Percentiles rank a stretch among this genome's conserved stretches.
These are phyloP conservation scores for Girardinichthys multiradiatus DNA, from an alignment of 2,113 vertebrate species.

Conservation along the genomic window DNA sequence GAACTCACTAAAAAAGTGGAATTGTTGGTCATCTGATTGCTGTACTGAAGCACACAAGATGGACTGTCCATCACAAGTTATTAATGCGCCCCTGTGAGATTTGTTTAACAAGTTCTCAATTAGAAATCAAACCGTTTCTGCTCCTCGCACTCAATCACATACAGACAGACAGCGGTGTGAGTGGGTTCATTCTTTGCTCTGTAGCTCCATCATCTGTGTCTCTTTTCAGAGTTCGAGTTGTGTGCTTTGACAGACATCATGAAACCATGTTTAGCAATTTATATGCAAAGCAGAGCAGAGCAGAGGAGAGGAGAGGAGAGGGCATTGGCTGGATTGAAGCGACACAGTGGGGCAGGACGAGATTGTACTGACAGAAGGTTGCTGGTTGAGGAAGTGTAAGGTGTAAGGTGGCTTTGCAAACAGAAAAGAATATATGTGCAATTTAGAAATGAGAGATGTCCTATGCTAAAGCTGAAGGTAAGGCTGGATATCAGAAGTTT, in stretches of 20 bases:
- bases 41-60: background rate
- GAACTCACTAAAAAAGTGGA: conserved; percentile 25
- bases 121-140: conserved; percentile 2
- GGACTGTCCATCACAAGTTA: conserved; percentile 4
- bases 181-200: conserved; percentile 16
- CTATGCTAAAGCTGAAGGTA: conserved; percentile 33
- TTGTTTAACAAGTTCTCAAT: background rate
- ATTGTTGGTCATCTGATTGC: conserved; percentile 25
- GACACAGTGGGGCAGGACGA: conserved; percentile 20
- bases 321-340: conserved; percentile 44
- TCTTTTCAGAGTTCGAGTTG: conserved; percentile 22
- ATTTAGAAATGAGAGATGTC: conserved; percentile 19
- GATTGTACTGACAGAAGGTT: conserved; percentile 54
- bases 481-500: conserved; percentile 19
- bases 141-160: background rate
- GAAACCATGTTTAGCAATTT: conserved; percentile 57
- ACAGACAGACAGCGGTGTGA: background rate
- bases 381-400: conserved; percentile 22
- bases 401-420: conserved; percentile 20
- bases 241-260: conserved; percentile 47
- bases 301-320: conserved; percentile 19
- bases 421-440: background rate
- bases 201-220: conserved; percentile 15
- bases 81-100: background rate
- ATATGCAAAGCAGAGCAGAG: conserved; percentile 66